phyloP scores from a whole-genome alignment of 2,797 vertebrate genomes.

The Oreochromis grahami region DNA sequence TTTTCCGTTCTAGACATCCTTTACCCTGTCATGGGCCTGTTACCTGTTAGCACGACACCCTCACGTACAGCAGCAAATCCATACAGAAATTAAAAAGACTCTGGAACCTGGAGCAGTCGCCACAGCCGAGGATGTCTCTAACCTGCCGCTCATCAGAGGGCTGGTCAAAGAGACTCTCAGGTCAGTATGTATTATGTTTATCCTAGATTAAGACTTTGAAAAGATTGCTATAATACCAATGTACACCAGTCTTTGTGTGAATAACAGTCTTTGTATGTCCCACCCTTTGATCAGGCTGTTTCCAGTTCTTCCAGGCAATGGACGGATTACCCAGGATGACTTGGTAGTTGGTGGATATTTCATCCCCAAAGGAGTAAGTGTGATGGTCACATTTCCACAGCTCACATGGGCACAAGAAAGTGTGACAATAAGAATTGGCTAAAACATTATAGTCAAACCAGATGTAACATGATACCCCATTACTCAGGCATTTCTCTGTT shows the following conservation, averaged over 20 bases:
- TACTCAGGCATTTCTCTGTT: constrained; percentile 39
- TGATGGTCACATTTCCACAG: neutral
- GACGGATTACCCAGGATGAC: constrained; percentile 89
- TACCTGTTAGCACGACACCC: constrained; percentile 87
- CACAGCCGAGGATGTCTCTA: constrained; percentile 77
- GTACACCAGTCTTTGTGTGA: constrained; percentile 20
- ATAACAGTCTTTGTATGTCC: constrained; percentile 54
- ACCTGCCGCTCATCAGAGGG: constrained; percentile 84
- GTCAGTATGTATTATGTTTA: constrained; percentile 48
- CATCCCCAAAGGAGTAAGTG: constrained; percentile 90
- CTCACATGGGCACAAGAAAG: constrained; percentile 23
- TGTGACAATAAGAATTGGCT: neutral
- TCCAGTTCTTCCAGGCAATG: constrained; percentile 91
- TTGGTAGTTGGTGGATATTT: constrained; percentile 88
- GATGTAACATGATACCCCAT: constrained; percentile 49
- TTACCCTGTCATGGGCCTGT: constrained; percentile 88
- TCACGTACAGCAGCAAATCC: constrained; percentile 80
- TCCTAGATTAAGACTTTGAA: neutral
- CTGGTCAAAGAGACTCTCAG: constrained; percentile 93
- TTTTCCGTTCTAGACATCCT: constrained; percentile 81
- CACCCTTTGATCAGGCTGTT: constrained; percentile 81
- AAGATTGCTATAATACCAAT: neutral
- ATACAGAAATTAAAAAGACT: constrained; percentile 75
- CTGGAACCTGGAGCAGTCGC: constrained; percentile 75
- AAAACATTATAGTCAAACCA: constrained; percentile 36